Evolutionary conservation across 2,797 vertebrate genomes (phyloP).

Genomic region (Epinephelus awoara): DNA sequence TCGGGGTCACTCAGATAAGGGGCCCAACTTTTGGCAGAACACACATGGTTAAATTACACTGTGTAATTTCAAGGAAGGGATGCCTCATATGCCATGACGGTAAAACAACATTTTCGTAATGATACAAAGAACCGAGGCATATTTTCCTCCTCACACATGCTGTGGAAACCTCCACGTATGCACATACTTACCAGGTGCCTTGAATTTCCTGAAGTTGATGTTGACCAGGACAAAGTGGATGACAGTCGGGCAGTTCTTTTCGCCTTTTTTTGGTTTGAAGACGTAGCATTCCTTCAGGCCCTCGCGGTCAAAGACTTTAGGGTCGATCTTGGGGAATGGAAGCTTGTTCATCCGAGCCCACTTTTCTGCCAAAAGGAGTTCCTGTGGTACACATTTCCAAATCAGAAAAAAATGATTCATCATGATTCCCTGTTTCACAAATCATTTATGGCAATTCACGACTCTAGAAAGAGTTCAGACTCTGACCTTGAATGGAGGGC

Average conservation of each 20-base stretch:
- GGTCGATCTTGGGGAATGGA: slow-evolving; percentile 97
- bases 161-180: slow-evolving; percentile 29
- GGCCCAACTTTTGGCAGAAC: slow-evolving; percentile 19
- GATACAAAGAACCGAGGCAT: slow-evolving; percentile 10
- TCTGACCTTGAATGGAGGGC: slow-evolving; percentile 96
- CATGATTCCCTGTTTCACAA: not conserved
- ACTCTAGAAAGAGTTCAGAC: not conserved
- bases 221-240: slow-evolving; percentile 99
- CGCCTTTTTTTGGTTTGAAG: slow-evolving; percentile 94
- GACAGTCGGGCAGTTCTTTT: slow-evolving; percentile 95
- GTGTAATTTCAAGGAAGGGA: slow-evolving; percentile 54
- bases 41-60: slow-evolving; percentile 3
- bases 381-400: slow-evolving; percentile 81
- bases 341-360: slow-evolving; percentile 99
- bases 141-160: slow-evolving; percentile 34
- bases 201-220: slow-evolving; percentile 95
- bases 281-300: slow-evolving; percentile 97
- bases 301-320: slow-evolving; percentile 96
- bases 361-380: slow-evolving; percentile 97
- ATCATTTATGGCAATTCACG: not conserved
- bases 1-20: slow-evolving; percentile 12
- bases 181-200: slow-evolving; percentile 90
- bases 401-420: not conserved
- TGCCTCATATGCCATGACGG: slow-evolving; percentile 52
- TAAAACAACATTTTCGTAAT: slow-evolving; percentile 32